Evolutionary conservation across 1,140 invertebrate species (phyloP).

Genomic region (Meloidogyne chitwoodi): DNA sequence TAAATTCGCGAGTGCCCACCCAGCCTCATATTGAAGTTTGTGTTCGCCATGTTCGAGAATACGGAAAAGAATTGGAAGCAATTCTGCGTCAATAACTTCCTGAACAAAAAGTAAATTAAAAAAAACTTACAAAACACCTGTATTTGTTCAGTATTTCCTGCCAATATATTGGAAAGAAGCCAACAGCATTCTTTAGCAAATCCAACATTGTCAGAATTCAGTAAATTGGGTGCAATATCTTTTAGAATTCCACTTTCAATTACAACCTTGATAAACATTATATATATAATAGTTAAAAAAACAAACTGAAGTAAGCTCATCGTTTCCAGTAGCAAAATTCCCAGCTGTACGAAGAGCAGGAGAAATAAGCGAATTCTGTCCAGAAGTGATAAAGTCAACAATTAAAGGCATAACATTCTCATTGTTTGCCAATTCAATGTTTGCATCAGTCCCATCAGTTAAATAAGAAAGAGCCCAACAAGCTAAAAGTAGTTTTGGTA

Average conservation of each 20-base stretch:
- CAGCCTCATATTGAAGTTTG: conserved; percentile 29
- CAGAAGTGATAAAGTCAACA: conserved; percentile 13
- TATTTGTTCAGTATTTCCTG: conserved; percentile 34
- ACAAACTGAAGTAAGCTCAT: conserved; percentile 23
- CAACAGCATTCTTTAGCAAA: conserved; percentile 37
- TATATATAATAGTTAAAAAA: not conserved
- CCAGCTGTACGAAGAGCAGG: conserved; percentile 38
- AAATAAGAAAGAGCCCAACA: conserved; percentile 46
- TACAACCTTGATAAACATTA: conserved; percentile 14
- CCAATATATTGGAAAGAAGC: conserved; percentile 35
- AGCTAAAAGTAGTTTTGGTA: not conserved
- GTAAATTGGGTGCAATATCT: not conserved
- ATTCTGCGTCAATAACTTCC: conserved; percentile 35
- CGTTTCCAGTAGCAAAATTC: conserved; percentile 39
- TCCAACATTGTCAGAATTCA: not conserved
- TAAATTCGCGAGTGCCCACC: conserved; percentile 25
- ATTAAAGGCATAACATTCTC: conserved; percentile 9
- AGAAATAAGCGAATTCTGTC: conserved; percentile 22
- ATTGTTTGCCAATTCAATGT: conserved; percentile 25
- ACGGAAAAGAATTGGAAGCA: conserved; percentile 23
- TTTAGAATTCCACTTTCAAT: conserved; percentile 33
- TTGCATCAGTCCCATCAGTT: conserved; percentile 35
- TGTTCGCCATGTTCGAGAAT: conserved; percentile 35
- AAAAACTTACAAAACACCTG: not conserved
- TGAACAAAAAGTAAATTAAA: not conserved